Percentiles rank a stretch among this genome's conserved stretches.
phyloP scores from a whole-genome alignment of 2,888 invertebrate genomes.

The Minunthozetes semirufus region DNA sequence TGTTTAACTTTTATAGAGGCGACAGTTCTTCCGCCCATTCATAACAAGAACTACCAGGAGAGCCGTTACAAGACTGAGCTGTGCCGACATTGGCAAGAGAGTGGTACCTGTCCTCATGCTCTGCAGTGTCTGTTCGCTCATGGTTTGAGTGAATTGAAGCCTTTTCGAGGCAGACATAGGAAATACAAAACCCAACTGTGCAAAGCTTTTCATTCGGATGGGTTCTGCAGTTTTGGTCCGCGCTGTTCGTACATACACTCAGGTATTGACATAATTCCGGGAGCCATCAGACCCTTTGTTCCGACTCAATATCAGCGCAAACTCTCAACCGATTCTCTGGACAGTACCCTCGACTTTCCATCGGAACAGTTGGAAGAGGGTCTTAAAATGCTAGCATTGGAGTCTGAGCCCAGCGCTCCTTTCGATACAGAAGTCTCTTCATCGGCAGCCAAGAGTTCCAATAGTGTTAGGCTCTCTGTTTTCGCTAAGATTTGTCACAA shows the following conservation, averaged over 20 bases:
- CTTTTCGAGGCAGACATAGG: conserved; percentile 32
- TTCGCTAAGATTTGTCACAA: background rate
- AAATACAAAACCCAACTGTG: conserved; percentile 39
- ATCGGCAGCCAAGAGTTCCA: background rate
- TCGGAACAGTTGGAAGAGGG: background rate
- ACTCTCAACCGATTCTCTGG: background rate
- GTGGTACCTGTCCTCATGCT: conserved; percentile 35
- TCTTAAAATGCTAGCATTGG: background rate
- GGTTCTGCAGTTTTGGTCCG: conserved; percentile 39
- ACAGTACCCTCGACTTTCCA: background rate
- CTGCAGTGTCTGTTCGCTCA: conserved; percentile 38
- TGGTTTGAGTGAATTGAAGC: conserved; percentile 33
- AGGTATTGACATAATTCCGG: background rate
- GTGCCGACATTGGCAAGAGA: conserved; percentile 37
- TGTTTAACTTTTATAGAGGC: background rate
- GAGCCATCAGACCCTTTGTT: background rate
- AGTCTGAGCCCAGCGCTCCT: background rate
- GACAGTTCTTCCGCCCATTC: conserved; percentile 1
- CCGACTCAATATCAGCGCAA: too few species aligned
- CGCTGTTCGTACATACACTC: conserved; percentile 37
- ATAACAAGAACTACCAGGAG: conserved; percentile 33
- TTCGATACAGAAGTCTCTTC: too few species aligned
- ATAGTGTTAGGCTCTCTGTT: background rate
- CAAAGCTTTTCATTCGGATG: conserved; percentile 34
- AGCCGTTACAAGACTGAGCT: conserved; percentile 39